These are phyloP conservation scores for Rhogogaster chlorosoma DNA, from an alignment of 2,888 invertebrate genomes.

Conservation along the genomic window DNA sequence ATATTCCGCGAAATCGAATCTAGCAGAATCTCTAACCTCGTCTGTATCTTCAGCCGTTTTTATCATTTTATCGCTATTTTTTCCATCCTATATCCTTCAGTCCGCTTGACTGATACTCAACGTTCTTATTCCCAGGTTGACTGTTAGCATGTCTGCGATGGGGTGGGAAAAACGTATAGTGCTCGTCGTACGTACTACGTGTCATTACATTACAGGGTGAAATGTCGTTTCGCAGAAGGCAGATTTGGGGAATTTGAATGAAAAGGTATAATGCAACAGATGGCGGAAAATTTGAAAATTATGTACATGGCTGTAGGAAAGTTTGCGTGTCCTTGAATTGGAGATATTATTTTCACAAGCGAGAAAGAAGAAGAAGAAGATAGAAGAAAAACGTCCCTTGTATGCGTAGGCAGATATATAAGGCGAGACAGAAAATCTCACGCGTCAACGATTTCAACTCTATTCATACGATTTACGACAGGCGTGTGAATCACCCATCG, in stretches of 20 bases:
- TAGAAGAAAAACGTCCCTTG: not conserved
- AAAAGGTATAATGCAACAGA: not conserved
- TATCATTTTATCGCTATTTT: not conserved
- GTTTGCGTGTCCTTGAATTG: slow-evolving; percentile 4
- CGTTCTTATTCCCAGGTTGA: not conserved
- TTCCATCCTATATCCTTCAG: not conserved
- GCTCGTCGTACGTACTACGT: not conserved
- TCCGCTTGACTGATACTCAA: not conserved
- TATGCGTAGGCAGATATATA: not conserved
- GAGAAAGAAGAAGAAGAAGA: not conserved
- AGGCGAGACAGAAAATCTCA: not conserved
- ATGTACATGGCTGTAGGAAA: not conserved
- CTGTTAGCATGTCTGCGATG: not conserved
- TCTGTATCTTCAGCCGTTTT: too few relatives aligned
- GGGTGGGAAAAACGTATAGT: not conserved
- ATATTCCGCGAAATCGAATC: not conserved
- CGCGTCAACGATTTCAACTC: not conserved
- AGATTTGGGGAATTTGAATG: not conserved
- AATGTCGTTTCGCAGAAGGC: not conserved
- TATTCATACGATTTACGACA: not conserved
- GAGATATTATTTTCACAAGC: slow-evolving; percentile 19
- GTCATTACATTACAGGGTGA: not conserved
- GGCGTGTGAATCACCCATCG: not conserved
- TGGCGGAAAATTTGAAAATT: slow-evolving; percentile 28
- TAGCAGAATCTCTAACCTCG: too few relatives aligned